Evolutionary conservation across 2,113 vertebrate species (phyloP).

Genomic region (Sylvietta virens): DNA sequence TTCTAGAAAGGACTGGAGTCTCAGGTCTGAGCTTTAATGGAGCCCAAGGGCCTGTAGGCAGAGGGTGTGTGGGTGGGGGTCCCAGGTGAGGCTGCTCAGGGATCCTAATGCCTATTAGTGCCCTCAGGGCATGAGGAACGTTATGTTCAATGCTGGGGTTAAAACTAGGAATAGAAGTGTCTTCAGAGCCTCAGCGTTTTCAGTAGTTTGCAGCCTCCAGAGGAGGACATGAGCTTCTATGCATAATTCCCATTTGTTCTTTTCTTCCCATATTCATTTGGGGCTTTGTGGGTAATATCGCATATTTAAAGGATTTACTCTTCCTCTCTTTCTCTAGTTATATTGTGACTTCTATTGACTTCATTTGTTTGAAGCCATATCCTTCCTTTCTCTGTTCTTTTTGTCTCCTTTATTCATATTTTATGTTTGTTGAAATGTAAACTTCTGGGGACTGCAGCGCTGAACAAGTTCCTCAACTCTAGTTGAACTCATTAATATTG

Average conservation of each 20-base stretch:
- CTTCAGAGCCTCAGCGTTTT: neutral
- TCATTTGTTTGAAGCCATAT: conserved; percentile 50
- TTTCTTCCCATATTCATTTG: neutral
- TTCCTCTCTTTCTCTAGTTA: conserved; percentile 56
- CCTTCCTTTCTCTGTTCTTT: conserved; percentile 59
- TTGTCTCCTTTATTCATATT: conserved; percentile 49
- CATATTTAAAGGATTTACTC: conserved; percentile 47
- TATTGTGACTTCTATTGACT: conserved; percentile 38
- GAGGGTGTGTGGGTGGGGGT: accelerated
- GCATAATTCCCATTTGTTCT: conserved; percentile 13
- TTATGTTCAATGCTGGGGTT: neutral
- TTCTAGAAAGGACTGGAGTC: accelerated
- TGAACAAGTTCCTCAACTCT: conserved; percentile 42
- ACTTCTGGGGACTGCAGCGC: conserved; percentile 26
- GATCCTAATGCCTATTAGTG: accelerated
- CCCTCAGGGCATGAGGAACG: too few species aligned
- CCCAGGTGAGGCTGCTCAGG: neutral
- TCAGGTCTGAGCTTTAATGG: neutral
- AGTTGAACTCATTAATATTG: conserved; percentile 38
- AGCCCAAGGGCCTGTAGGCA: neutral
- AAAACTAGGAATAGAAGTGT: neutral
- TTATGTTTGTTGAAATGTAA: conserved; percentile 58
- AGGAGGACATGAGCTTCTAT: neutral
- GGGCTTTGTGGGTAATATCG: neutral
- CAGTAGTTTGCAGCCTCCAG: neutral